Evolutionary conservation across 2,888 invertebrate genomes (phyloP), one percentile per base, ranked within the genome.

Genomic region (Autographa gamma): DNA sequence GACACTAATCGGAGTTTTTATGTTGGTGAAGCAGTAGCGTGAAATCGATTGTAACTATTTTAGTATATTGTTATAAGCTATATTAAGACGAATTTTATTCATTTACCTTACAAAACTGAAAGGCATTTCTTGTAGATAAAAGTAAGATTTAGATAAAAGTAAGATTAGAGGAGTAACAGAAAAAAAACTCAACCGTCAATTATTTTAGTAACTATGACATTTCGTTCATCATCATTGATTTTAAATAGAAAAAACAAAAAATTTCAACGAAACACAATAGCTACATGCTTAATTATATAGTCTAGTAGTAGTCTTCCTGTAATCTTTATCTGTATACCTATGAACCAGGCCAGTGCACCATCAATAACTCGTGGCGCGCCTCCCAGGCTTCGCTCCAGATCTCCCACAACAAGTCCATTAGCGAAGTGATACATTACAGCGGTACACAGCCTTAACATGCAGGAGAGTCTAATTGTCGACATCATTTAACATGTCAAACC

Each of bases 401-500:
- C n/a, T n/a, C 48, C n/a, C 48, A 48, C 48, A 48, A 48, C 48
- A 48, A 48, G 48, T 48, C 48, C 48, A 48, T 48, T 48, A 48
- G n/a, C n/a, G n/a, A 16, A 48, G 48, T 48, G 48, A 48, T 48
- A 48, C 48, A 48, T 48, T 48, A 48, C n/a, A 48, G n/a, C n/a
- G n/a, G 48, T 48, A 48, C 48, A 48, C 6, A 48, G 48, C 48
- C 62, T 32, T 38, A 41, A 60, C 72, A 63, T 60, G 60, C 59
- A 43, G 58, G 65, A 77, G 69, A 69, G 11, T 72, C 76, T 77
- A 80, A 82, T 82, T 72, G 62, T 69, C 69, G 62, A 58, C 71
- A 70, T 76, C 77, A 74, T 82, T 82, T 73, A 84, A 76, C 76
- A 67, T 82, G 82, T 84, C 85, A 69, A 77, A 72, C 71, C 69